Conservation (phyloP, 1,140 invertebrate genomes). For the Sycophaga agraensis region DNA sequence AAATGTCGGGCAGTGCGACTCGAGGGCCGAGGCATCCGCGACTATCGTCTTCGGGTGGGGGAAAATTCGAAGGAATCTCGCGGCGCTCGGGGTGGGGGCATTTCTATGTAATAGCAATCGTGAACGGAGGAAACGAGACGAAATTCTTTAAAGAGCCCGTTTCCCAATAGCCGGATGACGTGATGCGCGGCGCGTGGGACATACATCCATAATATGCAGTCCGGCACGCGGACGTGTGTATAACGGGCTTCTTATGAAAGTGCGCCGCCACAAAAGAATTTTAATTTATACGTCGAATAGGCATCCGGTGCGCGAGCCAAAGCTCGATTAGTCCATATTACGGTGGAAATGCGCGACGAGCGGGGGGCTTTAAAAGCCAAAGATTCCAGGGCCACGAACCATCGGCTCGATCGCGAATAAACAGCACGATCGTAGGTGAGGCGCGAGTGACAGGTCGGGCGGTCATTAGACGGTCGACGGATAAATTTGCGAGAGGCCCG, state of each 20-base stretch:
- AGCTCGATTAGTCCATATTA: too few species aligned
- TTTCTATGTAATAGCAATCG: background rate
- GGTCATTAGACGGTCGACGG: too few species aligned
- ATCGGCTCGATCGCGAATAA: background rate
- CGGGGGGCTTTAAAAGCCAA: too few species aligned
- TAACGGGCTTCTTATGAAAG: background rate
- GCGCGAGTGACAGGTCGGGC: background rate
- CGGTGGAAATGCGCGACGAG: too few species aligned
- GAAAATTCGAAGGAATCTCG: slow-evolving; percentile 6
- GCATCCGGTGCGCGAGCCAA: too few species aligned
- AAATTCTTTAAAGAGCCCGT: too few species aligned
- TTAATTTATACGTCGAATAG: background rate
- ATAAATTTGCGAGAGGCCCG: too few species aligned
- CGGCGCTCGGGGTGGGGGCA: background rate
- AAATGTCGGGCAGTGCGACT: background rate
- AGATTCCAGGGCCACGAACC: background rate
- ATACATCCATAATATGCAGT: background rate
- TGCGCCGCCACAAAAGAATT: background rate
- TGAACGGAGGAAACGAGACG: background rate
- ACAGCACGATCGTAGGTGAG: background rate
- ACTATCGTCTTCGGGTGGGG: background rate
- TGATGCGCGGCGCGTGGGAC: too few species aligned
- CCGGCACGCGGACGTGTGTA: background rate
- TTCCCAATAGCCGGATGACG: too few species aligned
- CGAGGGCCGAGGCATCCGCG: too few species aligned